Conservation (phyloP, 2,888 invertebrate genomes). For the Drosophila peninsularis region DNA sequence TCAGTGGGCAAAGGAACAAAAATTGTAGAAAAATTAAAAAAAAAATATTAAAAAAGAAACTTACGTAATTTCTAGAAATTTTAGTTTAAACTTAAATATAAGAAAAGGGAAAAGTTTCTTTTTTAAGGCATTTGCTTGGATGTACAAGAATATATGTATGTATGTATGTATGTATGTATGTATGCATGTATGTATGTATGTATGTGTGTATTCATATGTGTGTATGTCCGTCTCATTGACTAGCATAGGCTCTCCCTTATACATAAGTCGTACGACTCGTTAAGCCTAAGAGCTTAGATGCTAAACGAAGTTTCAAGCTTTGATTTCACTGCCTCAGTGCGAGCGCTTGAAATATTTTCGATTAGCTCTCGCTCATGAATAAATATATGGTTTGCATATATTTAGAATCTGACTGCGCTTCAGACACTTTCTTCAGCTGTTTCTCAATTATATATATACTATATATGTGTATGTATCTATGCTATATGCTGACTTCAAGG, state of each 20-base stretch:
- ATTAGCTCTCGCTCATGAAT: conserved; percentile 6
- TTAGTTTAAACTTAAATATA: no score
- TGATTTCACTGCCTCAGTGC: background rate
- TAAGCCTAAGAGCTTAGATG: background rate
- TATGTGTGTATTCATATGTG: background rate
- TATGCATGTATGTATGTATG: background rate
- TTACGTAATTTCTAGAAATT: no score
- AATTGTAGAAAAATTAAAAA: background rate
- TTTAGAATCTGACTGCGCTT: conserved; percentile 4
- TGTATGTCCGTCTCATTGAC: no score
- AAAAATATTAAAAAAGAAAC: no score
- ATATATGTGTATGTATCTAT: background rate
- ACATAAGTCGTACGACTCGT: background rate
- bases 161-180: background rate
- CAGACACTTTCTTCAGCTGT: background rate
- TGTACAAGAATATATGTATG: background rate
- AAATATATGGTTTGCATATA: conserved; percentile 1
- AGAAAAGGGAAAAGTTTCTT: background rate
- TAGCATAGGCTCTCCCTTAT: no score
- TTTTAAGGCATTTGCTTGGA: background rate
- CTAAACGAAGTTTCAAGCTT: background rate
- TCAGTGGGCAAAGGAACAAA: background rate
- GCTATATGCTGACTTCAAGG: background rate
- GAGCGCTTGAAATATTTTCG: background rate
- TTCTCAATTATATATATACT: background rate